Percentiles rank a stretch among this genome's conserved stretches.
Evolutionary conservation across 2,113 vertebrate genomes (phyloP).

Genomic region (Irena cyanogastra): DNA sequence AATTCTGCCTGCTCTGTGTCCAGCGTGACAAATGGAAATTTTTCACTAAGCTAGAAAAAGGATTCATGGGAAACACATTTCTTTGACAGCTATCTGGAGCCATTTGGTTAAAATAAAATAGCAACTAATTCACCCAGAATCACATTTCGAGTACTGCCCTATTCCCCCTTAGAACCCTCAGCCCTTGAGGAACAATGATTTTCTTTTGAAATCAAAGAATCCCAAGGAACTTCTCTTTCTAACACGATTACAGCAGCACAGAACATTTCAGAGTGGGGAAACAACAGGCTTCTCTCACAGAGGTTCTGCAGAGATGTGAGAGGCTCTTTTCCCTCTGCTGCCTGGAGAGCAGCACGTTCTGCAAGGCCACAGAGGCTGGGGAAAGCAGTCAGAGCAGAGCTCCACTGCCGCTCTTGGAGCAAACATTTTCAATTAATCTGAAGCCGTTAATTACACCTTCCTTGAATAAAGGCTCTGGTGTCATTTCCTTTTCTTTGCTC

Average conservation of each 20-base stretch:
- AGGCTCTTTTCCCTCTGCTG: background rate
- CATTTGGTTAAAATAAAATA: background rate
- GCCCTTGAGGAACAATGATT: background rate
- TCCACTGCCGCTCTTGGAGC: slow-evolving; percentile 41
- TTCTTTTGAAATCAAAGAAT: background rate
- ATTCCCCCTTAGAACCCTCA: background rate
- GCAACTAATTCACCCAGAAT: background rate
- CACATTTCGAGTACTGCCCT: background rate
- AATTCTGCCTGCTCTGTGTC: background rate
- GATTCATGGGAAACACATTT: background rate
- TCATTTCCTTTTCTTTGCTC: background rate
- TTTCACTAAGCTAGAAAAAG: background rate
- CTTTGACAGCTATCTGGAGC: background rate
- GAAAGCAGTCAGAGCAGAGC: background rate
- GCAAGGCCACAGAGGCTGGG: background rate
- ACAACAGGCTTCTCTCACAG: background rate
- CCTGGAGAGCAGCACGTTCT: background rate
- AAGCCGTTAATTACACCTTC: slow-evolving; percentile 64
- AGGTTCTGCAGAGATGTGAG: background rate
- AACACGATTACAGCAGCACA: background rate
- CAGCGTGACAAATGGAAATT: background rate
- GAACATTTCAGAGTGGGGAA: background rate
- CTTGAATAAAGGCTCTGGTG: slow-evolving; percentile 55
- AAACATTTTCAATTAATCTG: slow-evolving; percentile 67
- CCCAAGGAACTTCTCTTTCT: background rate